These are phyloP conservation scores for Euura lappo DNA, from an alignment of 1,140 invertebrate genomes.

Conservation along the genomic window DNA sequence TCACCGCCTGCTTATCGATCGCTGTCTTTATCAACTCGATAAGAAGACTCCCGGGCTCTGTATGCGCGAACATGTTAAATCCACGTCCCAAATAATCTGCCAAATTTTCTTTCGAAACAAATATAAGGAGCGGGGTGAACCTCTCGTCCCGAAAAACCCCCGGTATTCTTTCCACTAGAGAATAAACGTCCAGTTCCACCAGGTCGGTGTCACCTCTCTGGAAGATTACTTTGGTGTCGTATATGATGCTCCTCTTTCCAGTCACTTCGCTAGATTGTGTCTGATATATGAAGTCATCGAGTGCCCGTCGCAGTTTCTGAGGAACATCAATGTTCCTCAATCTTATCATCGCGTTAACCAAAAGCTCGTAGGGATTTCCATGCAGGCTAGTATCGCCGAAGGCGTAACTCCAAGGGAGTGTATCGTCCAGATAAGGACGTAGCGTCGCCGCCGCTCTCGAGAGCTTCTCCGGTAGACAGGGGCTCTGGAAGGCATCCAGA, in stretches of 20 bases:
- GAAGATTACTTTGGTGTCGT: constrained; percentile 19
- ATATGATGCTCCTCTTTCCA: constrained; percentile 10
- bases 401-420: constrained; percentile 22
- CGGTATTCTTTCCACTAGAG: constrained; percentile 16
- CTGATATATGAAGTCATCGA: constrained; percentile 26
- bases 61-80: constrained; percentile 26
- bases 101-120: constrained; percentile 21
- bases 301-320: background rate
- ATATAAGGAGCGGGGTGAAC: constrained; percentile 20
- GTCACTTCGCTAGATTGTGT: background rate
- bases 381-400: constrained; percentile 5
- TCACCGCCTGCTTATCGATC: background rate
- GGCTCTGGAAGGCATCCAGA: constrained; percentile 19
- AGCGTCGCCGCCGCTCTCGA: constrained; percentile 14
- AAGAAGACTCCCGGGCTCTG: constrained; percentile 14
- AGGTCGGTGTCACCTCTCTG: constrained; percentile 18
- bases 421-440: constrained; percentile 6
- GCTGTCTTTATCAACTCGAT: constrained; percentile 21
- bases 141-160: constrained; percentile 22
- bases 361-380: constrained; percentile 18
- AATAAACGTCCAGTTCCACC: constrained; percentile 24
- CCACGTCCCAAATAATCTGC: constrained; percentile 13
- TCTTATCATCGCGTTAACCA: constrained; percentile 10
- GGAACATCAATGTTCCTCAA: constrained; percentile 13
- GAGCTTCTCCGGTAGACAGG: constrained; percentile 14